phyloP scores from a whole-genome alignment of 2,113 vertebrate genomes.

The Poecilia latipinna region DNA sequence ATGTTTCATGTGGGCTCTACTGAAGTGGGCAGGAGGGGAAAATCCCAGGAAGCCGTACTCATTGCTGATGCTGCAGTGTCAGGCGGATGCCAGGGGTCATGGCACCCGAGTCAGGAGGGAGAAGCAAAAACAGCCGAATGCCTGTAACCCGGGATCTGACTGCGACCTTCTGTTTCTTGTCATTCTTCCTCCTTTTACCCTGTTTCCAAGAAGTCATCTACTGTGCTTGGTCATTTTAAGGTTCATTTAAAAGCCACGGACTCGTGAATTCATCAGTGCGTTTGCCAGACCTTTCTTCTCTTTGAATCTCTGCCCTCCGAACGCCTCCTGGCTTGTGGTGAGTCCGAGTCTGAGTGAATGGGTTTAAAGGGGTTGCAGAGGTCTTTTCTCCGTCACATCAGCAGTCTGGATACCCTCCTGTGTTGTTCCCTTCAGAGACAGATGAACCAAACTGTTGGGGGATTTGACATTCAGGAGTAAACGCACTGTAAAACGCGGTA shows the following conservation, averaged over 20 bases:
- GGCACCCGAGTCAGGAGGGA: slow-evolving; percentile 7
- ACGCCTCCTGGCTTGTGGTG: slow-evolving; percentile 6
- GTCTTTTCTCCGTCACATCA: slow-evolving; percentile 33
- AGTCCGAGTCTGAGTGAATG: slow-evolving; percentile 10
- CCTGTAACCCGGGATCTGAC: slow-evolving; percentile 34
- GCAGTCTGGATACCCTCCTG: slow-evolving; percentile 12
- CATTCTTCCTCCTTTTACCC: too few species aligned
- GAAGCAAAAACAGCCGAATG: slow-evolving; percentile 20
- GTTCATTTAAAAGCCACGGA: slow-evolving; percentile 12
- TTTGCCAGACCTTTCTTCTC: slow-evolving; percentile 8
- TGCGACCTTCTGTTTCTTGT: slow-evolving; percentile 2
- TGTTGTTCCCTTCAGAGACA: slow-evolving; percentile 26
- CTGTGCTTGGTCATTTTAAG: slow-evolving; percentile 6
- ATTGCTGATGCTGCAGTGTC: slow-evolving; percentile 67
- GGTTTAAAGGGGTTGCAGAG: slow-evolving; percentile 21
- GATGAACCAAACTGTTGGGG: slow-evolving; percentile 27
- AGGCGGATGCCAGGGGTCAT: slow-evolving; percentile 36
- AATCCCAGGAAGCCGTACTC: slow-evolving; percentile 53
- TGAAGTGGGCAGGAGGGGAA: slow-evolving; percentile 44
- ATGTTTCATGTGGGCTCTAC: slow-evolving; percentile 38
- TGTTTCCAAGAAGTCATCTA: slow-evolving; percentile 17
- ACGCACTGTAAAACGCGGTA: slow-evolving; percentile 16
- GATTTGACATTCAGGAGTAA: slow-evolving; percentile 36
- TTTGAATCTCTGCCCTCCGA: not conserved
- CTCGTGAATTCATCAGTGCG: slow-evolving; percentile 5